A percentile compares a stretch with the other conserved stretches of the same genome.
phyloP scores from a whole-genome alignment of 2,797 vertebrate species.

The Geotrypetes seraphini region DNA sequence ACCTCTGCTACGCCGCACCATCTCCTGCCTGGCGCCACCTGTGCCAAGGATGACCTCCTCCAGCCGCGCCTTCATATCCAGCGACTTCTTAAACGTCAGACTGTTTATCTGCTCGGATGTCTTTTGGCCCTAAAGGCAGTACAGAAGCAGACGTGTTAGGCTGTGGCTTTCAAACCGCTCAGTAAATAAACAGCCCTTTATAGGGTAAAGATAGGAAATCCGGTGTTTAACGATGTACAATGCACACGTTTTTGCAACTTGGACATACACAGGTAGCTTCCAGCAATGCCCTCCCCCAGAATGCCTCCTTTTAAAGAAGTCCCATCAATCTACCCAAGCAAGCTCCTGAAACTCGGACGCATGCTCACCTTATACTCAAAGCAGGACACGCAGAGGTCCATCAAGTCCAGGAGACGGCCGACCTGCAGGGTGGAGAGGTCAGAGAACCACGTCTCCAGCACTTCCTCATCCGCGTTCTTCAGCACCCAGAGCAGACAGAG shows the following conservation, averaged over 20 bases:
- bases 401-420: slow-evolving; percentile 74
- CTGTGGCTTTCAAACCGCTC: too few relatives aligned
- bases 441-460: slow-evolving; percentile 75
- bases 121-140: slow-evolving; percentile 65
- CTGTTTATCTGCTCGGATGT: slow-evolving; percentile 82
- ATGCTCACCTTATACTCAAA: slow-evolving; percentile 70
- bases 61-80: slow-evolving; percentile 86
- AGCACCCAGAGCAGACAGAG: slow-evolving; percentile 85
- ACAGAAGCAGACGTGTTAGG: not conserved
- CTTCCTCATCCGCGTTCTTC: slow-evolving; percentile 70
- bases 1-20: slow-evolving; percentile 85
- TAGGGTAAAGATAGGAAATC: too few relatives aligned
- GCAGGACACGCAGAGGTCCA: slow-evolving; percentile 77
- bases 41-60: slow-evolving; percentile 86
- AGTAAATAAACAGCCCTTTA: too few relatives aligned
- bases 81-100: slow-evolving; percentile 85
- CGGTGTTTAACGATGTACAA: not conserved
- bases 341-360: too few relatives aligned
- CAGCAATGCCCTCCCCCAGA: not conserved
- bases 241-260: too few relatives aligned
- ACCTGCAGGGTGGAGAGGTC: slow-evolving; percentile 76
- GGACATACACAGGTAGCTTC: too few relatives aligned
- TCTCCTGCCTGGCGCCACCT: slow-evolving; percentile 82
- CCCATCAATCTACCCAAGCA: too few relatives aligned
- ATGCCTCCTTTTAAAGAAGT: not conserved